Percentiles rank a stretch among this genome's conserved stretches.
phyloP scores from a whole-genome alignment of 92 coral and sea anemone species.

The Zoanthus solanderi region DNA sequence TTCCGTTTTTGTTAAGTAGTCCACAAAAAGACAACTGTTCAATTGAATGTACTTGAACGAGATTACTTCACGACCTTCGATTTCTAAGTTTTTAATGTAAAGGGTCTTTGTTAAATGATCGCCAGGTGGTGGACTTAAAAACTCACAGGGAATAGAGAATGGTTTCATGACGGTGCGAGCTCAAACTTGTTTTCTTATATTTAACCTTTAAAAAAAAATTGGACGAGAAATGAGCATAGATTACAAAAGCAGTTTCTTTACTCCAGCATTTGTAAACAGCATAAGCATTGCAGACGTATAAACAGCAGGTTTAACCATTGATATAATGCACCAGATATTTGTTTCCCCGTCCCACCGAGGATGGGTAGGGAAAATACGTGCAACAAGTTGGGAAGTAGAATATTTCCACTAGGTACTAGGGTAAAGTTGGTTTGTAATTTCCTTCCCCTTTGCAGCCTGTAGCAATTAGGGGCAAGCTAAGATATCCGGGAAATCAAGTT shows the following conservation, averaged over 20 bases:
- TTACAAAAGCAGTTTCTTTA: not conserved
- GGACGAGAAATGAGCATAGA: not conserved
- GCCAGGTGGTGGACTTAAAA: slow-evolving; percentile 69
- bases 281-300: too few species aligned
- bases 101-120: slow-evolving; percentile 62
- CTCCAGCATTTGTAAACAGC: too few species aligned
- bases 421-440: too few species aligned
- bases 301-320: too few species aligned
- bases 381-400: too few species aligned
- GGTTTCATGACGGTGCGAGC: slow-evolving; percentile 5
- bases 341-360: too few species aligned
- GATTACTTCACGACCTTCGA: slow-evolving; percentile 63
- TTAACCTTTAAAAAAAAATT: not conserved
- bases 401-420: too few species aligned
- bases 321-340: too few species aligned
- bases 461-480: too few species aligned
- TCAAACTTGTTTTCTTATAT: not conserved
- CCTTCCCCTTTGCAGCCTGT: too few species aligned
- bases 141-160: slow-evolving; percentile 71
- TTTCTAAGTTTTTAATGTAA: slow-evolving; percentile 74
- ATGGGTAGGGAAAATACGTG: too few species aligned
- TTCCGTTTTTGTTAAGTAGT: slow-evolving; percentile 62
- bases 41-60: slow-evolving; percentile 66
- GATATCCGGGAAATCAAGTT: too few species aligned
- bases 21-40: slow-evolving; percentile 72